Conservation (phyloP, 2,888 invertebrate genomes). For the Rhogogaster chlorosoma region DNA sequence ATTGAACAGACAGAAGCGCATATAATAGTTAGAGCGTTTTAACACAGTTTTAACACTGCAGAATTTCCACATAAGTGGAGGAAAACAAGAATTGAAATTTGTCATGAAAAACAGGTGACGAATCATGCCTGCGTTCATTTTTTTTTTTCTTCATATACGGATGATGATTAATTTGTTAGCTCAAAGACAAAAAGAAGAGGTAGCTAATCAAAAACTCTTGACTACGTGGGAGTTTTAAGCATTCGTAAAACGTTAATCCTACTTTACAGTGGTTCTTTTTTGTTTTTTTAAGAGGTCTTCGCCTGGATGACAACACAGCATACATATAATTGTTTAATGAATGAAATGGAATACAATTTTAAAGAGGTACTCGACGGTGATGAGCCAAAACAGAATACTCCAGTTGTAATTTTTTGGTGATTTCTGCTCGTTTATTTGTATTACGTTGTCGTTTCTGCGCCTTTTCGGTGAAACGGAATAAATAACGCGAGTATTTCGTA, state of each 20-base stretch:
- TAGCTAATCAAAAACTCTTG: background rate
- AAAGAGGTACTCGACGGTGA: background rate
- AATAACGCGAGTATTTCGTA: background rate
- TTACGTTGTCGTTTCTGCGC: background rate
- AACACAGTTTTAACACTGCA: background rate
- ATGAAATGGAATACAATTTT: background rate
- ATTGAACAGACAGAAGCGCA: background rate
- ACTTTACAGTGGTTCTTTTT: background rate
- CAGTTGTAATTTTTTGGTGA: background rate
- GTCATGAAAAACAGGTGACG: background rate
- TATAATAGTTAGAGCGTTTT: slow-evolving; percentile 8
- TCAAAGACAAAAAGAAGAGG: background rate
- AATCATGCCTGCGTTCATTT: background rate
- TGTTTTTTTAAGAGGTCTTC: background rate
- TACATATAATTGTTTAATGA: slow-evolving; percentile 17
- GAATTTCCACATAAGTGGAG: background rate
- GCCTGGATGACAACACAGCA: background rate
- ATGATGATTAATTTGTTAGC: background rate
- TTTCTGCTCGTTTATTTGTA: background rate
- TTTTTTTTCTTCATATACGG: background rate
- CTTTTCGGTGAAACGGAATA: background rate
- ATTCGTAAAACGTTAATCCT: background rate
- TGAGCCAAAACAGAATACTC: slow-evolving; percentile 3
- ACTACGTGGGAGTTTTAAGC: background rate
- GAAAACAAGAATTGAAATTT: background rate